Base-by-base conservation (phyloP, 2,797 vertebrate species). In the Eulemur rubriventer region DNA sequence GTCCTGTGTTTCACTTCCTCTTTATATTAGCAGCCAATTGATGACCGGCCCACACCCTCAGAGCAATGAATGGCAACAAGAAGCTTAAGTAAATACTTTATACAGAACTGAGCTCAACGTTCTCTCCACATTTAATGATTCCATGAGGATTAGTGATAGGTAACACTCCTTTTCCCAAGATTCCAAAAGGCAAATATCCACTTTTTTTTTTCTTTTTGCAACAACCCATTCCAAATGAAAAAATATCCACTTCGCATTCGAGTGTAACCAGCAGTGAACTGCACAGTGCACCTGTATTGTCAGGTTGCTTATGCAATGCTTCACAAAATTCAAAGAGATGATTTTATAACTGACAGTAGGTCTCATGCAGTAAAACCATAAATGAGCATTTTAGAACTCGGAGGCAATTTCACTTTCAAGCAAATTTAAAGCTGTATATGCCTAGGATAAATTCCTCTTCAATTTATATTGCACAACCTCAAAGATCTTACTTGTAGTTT, bases 61-160 rank as follows among this genome's bases (percentile, higher is more conserved):
- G 94, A 87, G 86, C 84, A 96, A 96, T 89, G 90, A 97, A 97
- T 96, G 57, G 76, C 92, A 87, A 95, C 38, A 96, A 95, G 83
- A 97, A 94, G 65, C 89, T 92, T 89, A 94, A 92, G 75, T 55
- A 93, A 93, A 96, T 91, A 88, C 79, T 89, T 91, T 90, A 89
- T 46, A 94, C 38, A 93, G 78, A 96, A 94, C 80, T 7, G 38
- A 93, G 89, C 33, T 96, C 83, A 85, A 86, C 78, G 52, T 89
- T 92, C 82, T 89, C 72, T 81, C 65, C 80, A 86, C 52, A 79
- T 87, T 84, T 95, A 92, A 84, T 78, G 73, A 96, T 87, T 87
- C 81, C 57, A 91, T 43, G 33, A 94, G 38, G 69, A 75, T 79
- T 33, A 95, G 57, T 91, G 72, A 93, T 76, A 89, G 43, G 75